Base-by-base conservation (phyloP, 37 sponge, comb jelly and placozoan species). In the Beroe forskalii region DNA sequence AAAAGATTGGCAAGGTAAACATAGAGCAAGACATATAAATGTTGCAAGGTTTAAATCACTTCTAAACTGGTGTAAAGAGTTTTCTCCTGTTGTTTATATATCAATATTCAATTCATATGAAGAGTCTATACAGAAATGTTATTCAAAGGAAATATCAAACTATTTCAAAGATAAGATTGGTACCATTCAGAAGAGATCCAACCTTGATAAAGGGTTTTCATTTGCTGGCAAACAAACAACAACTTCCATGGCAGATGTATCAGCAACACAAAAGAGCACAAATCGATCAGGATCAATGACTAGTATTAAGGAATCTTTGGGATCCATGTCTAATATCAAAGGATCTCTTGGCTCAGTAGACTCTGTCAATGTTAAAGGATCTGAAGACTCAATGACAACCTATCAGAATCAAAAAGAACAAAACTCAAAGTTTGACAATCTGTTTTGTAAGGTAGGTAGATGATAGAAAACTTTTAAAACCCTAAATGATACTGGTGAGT, bases 1-100 rank as follows among this genome's bases (percentile, higher is more conserved):
- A 42, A 80, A 44, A 44, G 86, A 80, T 27, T 80, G 86, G 86
- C 86, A 80, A 27, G 86, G 86, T 1, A 80, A 80, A 37, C 86
- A 80, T 25, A 80, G 44, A 25, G 86, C 86, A n/a, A 8, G 86
- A 3, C 86, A 80, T 42, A 80, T 80, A 12, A 80, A 80, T 44
- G 55, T 80, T 44, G 86, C 44, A 23, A 80, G 86, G 27, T 80
- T 44, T 23, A 43, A 43, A 23, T 44, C 44, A 23, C 86, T 80
- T 1, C 55, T 80, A 42, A 41, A 80, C 4, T 80, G 86, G 86
- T 80, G 86, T 37, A 41, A 44, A 44, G 86, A 25, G 40, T 80
- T 43, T 23, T 6, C 28, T 27, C 44, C 55, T 23, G 55, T 28
- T 37, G 40, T 80, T 32, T 80, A n/a, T 43, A 44, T 33, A 22